Base-by-base conservation (phyloP, 2,888 invertebrate genomes). In the Aleiodes leptofemur region DNA sequence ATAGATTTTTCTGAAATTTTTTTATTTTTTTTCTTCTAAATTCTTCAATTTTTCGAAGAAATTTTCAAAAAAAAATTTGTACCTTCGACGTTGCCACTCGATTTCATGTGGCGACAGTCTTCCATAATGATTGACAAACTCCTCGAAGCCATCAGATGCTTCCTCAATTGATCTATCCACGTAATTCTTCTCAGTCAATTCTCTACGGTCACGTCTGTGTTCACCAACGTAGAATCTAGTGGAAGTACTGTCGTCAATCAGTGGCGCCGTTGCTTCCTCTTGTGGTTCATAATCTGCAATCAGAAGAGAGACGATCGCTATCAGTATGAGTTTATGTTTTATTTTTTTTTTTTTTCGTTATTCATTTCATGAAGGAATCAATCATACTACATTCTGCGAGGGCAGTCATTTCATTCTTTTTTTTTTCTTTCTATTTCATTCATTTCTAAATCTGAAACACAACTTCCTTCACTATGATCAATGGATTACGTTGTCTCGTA, bases 141-240 rank as follows among this genome's bases (percentile, higher is more conserved):
- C 78, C 55, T 80, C 76, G 69, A 81, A 79, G 69, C 77, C 71
- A 64, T 43, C 72, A 13, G 75, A 43, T 29, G 77, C 68, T 31
- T 79, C 72, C 59, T 79, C 79, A 66, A 57, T 61, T 38, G 78
- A 78, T 57, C 74, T 53, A 57, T 83, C 82, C 69, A 80, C 53
- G 23, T 78, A 81, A 64, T 79, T 80, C 69, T 83, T 82, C 66
- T 80, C 78, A n/a, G 77, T 79, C 72, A 85, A 76, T n/a, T 85
- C 85, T 74, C 87, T 83, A 23, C 85, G 83, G 38, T 82, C 76
- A 31, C 85, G 81, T 43, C 72, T 78, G 16, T 78, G 83, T 50
- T 82, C 80, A n/a, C 82, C 84, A 14, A 82, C 82, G 76, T 85
- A 82, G 56, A 82, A 77, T 72, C 82, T 79, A 50, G 59, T 76